Evolutionary conservation across 2,113 vertebrate species (phyloP).

Genomic region (Terrapene triunguis): DNA sequence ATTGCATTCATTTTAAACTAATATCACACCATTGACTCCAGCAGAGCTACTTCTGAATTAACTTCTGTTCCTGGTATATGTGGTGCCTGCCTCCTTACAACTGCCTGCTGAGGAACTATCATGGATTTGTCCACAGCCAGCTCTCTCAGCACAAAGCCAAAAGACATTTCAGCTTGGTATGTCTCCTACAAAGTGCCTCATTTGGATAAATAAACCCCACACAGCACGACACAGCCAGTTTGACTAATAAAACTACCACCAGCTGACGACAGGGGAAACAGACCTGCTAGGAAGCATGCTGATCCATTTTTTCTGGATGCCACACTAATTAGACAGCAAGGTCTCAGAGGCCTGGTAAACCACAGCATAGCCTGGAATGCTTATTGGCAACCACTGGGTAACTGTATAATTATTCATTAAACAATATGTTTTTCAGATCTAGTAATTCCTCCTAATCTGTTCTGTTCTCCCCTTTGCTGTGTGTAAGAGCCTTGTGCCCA

Average conservation of each 20-base stretch:
- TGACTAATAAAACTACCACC: slow-evolving; percentile 7
- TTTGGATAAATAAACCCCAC: background rate
- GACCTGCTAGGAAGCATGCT: slow-evolving; percentile 12
- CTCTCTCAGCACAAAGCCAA: background rate
- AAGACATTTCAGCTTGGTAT: background rate
- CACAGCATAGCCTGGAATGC: background rate
- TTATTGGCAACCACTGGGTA: slow-evolving; percentile 31
- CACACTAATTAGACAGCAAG: slow-evolving; percentile 29
- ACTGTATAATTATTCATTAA: slow-evolving; percentile 43
- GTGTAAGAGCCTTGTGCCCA: background rate
- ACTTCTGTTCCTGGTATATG: background rate
- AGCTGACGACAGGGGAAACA: background rate
- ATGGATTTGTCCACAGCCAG: background rate
- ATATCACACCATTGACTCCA: background rate
- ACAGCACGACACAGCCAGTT: background rate
- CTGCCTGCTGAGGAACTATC: background rate
- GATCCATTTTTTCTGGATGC: slow-evolving; percentile 27
- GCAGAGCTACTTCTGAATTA: background rate
- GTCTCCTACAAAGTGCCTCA: background rate
- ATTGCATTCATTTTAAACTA: background rate
- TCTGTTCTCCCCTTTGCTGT: background rate
- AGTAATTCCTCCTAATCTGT: slow-evolving; percentile 1
- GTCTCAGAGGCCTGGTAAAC: slow-evolving; percentile 41
- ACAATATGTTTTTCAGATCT: slow-evolving; percentile 36
- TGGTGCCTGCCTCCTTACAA: background rate